These are phyloP conservation scores for Buceros bicornis DNA, from an alignment of 2,797 vertebrate species.

Conservation along the genomic window DNA sequence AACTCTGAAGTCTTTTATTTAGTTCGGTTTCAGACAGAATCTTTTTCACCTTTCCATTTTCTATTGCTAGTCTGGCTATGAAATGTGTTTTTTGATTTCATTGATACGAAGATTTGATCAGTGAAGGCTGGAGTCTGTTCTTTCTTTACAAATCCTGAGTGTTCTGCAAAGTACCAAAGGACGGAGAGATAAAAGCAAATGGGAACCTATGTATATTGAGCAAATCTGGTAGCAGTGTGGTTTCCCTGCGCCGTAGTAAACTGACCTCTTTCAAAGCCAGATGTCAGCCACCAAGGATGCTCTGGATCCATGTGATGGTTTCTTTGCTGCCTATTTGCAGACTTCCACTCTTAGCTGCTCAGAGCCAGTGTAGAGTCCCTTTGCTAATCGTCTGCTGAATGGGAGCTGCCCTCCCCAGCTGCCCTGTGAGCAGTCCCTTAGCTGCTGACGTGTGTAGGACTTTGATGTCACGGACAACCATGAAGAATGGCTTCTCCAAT, in stretches of 20 bases:
- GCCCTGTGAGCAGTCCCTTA: neutral
- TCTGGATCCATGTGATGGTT: neutral
- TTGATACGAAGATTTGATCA: neutral
- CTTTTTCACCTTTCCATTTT: neutral
- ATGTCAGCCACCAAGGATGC: neutral
- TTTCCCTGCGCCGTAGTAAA: neutral
- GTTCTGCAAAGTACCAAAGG: neutral
- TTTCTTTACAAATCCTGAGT: neutral
- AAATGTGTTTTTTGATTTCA: neutral
- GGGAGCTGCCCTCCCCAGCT: neutral
- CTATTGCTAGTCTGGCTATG: neutral
- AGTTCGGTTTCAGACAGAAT: neutral
- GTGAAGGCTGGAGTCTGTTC: neutral
- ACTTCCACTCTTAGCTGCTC: neutral
- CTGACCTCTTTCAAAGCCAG: neutral
- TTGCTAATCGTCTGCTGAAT: neutral
- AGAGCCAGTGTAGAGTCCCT: neutral
- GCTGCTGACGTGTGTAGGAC: neutral
- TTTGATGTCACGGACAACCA: rapidly evolving
- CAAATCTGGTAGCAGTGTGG: neutral
- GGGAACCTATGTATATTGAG: neutral
- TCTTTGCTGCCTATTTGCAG: neutral
- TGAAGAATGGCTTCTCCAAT: neutral
- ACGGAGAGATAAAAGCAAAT: neutral
- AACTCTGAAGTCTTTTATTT: neutral